phyloP scores from a whole-genome alignment of 2,888 invertebrate genomes.

The Frankliniella fusca region DNA sequence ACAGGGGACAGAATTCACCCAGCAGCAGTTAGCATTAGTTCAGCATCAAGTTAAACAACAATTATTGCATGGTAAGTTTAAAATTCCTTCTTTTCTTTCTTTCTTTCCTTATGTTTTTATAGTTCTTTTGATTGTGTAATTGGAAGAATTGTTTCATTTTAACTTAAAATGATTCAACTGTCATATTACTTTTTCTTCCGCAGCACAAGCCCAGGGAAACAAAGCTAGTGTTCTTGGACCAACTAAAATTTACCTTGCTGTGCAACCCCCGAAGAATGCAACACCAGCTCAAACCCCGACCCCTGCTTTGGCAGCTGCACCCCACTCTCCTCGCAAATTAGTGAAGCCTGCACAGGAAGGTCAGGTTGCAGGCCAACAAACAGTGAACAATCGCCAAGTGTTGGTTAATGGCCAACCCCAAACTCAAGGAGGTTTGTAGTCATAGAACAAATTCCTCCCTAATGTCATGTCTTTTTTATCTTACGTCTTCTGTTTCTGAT shows the following conservation, averaged over 20 bases:
- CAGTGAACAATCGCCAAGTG: background rate
- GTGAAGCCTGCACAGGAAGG: slow-evolving; percentile 11
- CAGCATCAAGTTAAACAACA: slow-evolving; percentile 89
- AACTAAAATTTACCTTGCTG: slow-evolving; percentile 79
- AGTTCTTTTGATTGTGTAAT: background rate
- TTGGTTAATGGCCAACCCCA: slow-evolving; percentile 34
- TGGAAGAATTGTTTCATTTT: background rate
- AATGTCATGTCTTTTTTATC: background rate
- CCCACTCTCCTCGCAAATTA: background rate
- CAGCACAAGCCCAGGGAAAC: slow-evolving; percentile 81
- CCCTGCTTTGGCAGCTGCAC: background rate
- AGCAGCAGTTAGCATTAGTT: slow-evolving; percentile 73
- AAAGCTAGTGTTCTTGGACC: slow-evolving; percentile 81
- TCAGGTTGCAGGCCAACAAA: background rate
- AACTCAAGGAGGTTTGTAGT: background rate
- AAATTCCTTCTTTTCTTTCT: slow-evolving; percentile 33
- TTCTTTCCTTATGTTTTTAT: slow-evolving; percentile 34
- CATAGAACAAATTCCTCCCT: background rate
- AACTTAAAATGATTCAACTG: slow-evolving; percentile 10
- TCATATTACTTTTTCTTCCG: slow-evolving; percentile 40
- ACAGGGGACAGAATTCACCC: slow-evolving; percentile 76
- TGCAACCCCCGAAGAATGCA: slow-evolving; percentile 60
- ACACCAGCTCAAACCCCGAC: slow-evolving; percentile 35
- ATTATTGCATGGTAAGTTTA: slow-evolving; percentile 66
- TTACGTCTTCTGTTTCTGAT: background rate